Base-by-base conservation (phyloP, 2,888 invertebrate species). In the Diplazon laetatorius region DNA sequence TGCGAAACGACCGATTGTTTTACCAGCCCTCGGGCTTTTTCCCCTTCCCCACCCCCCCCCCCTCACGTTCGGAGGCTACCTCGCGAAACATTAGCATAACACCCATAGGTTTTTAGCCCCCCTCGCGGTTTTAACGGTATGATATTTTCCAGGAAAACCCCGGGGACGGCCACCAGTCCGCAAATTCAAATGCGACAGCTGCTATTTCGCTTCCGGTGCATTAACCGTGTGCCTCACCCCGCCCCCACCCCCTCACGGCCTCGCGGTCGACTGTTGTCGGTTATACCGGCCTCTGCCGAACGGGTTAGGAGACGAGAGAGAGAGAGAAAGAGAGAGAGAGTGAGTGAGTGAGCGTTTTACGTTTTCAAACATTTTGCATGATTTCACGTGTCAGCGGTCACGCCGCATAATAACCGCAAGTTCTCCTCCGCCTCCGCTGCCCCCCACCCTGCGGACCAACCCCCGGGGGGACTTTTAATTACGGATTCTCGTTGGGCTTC, bases 181-280 rank as follows among this genome's bases (percentile, higher is more conserved):
- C 76, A 80, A 82, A 84, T 84, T 85, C 73, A 85, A 87, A 85
- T 82, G 83, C 83, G 85, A 86, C 86, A 87, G 86, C 86, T 87
- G 87, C 84, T 87, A 85, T 87, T 87, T 85, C 85, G 85, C 85
- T 87, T 87, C 84, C 86, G 84, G 85, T 85, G 85, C 87, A 87
- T 87, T 86, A 87, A 86, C 82, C 84, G 80, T 81, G 78, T 74
- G 25, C 30, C 6, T 18, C 52, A 20, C 20, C 57, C 50, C 52
- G 55, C 48, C n/a, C n/a, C n/a, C n/a, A n/a, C n/a, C n/a, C n/a
- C n/a, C n/a, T n/a, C n/a, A n/a, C n/a, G n/a, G n/a, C n/a, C n/a
- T n/a, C n/a, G n/a, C n/a, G n/a, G n/a, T n/a, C n/a, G n/a, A n/a
- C n/a, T n/a, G n/a, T n/a, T n/a, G n/a, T n/a, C n/a, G n/a, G n/a